These are phyloP conservation scores for Pristionchus maxplancki DNA, from an alignment of 2,888 invertebrate genomes.

Conservation along the genomic window DNA sequence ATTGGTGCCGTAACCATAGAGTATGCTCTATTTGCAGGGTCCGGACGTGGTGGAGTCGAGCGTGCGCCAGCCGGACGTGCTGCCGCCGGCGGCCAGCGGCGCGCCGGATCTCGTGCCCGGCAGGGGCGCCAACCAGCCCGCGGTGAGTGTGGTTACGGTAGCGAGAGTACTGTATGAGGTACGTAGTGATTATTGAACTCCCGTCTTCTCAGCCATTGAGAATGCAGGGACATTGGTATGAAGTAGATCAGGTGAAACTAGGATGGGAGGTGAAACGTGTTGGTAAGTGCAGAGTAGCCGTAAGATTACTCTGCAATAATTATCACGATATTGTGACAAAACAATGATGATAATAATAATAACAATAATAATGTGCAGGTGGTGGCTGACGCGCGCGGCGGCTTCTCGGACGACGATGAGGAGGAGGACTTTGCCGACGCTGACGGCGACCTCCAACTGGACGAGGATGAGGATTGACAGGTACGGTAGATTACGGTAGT, in stretches of 20 bases:
- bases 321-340: no score
- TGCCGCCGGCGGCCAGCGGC: constrained; percentile 52
- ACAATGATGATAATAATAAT: no score
- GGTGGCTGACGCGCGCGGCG: constrained; percentile 59
- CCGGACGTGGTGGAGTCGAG: constrained; percentile 51
- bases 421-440: constrained; percentile 70
- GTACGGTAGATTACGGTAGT: constrained; percentile 47
- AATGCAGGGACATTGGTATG: background rate
- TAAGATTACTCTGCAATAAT: no score
- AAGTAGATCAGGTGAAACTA: background rate
- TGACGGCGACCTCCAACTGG: constrained; percentile 70
- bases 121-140: constrained; percentile 12
- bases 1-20: background rate
- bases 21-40: background rate
- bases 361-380: constrained; percentile 50
- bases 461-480: constrained; percentile 73
- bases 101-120: constrained; percentile 45
- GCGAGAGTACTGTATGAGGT: background rate
- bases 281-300: no score
- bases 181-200: background rate
- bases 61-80: constrained; percentile 53
- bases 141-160: constrained; percentile 38
- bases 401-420: constrained; percentile 65
- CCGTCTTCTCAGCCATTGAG: background rate
- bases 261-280: background rate